Percentiles rank a stretch among this genome's conserved stretches.
Evolutionary conservation across 2,113 vertebrate species (phyloP).

Genomic region (Notechis scutatus): DNA sequence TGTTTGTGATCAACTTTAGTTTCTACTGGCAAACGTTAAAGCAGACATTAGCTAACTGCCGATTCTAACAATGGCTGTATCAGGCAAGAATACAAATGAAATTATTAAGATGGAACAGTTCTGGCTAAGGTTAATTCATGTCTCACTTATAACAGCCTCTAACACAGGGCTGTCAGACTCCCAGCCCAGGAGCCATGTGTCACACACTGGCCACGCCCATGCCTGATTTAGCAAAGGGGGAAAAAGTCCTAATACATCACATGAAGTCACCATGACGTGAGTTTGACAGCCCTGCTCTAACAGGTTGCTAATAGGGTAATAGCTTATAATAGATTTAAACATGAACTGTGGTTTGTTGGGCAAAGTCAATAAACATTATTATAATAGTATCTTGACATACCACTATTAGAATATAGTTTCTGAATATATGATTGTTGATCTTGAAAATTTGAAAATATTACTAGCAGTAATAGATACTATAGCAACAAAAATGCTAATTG

Average conservation of each 20-base stretch:
- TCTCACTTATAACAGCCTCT: not conserved
- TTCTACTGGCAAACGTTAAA: not conserved
- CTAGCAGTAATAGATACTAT: not conserved
- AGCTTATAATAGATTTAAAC: slow-evolving; percentile 10
- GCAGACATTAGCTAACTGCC: not conserved
- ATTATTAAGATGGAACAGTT: not conserved
- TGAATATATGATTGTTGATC: slow-evolving; percentile 21
- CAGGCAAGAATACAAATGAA: not conserved
- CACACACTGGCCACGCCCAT: too few species aligned
- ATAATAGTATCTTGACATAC: slow-evolving; percentile 8
- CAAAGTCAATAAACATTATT: not conserved
- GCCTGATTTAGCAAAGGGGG: too few species aligned
- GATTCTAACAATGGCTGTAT: not conserved
- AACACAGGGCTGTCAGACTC: not conserved
- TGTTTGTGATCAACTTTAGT: not conserved
- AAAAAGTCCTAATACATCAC: too few species aligned
- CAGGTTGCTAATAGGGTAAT: too few species aligned
- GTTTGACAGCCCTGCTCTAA: not conserved
- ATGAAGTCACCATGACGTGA: too few species aligned
- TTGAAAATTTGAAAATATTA: slow-evolving; percentile 16
- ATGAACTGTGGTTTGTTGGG: not conserved
- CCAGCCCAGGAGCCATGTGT: too few species aligned
- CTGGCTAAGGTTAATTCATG: not conserved
- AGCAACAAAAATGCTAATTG: not conserved
- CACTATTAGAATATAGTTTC: slow-evolving; percentile 25